Conservation (phyloP, 2,113 vertebrate species). For the Hippolais icterina region DNA sequence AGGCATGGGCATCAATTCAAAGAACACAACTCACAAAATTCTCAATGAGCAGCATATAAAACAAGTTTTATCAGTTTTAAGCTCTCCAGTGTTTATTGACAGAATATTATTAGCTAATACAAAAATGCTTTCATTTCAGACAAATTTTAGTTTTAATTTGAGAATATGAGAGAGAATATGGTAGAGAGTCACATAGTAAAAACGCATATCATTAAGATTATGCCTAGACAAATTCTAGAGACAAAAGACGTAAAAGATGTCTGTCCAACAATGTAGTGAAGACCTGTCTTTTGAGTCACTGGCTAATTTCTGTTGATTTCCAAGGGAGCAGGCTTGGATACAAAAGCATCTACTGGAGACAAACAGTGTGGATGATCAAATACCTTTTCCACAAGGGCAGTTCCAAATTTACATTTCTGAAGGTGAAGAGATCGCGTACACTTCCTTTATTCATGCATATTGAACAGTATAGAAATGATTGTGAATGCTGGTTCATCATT, state of each 20-base stretch:
- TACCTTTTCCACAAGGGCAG: neutral
- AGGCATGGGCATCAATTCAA: neutral
- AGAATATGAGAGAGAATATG: neutral
- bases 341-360: neutral
- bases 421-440: neutral
- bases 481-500: neutral
- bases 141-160: neutral
- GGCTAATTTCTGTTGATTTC: neutral
- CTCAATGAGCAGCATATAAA: neutral
- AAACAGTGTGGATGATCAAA: neutral
- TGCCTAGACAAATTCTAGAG: neutral
- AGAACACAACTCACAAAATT: neutral
- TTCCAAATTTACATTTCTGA: slow-evolving; percentile 11
- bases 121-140: neutral
- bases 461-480: neutral
- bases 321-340: neutral
- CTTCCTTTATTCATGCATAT: neutral
- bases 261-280: neutral
- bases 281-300: neutral
- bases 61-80: neutral
- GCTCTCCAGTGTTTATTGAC: neutral
- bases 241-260: slow-evolving; percentile 2
- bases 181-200: neutral
- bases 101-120: neutral
- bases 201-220: neutral